Evolutionary conservation across 2,797 vertebrate species (phyloP), one percentile per base, ranked within the genome.

Genomic region (Lepidocolaptes lacrymiger): DNA sequence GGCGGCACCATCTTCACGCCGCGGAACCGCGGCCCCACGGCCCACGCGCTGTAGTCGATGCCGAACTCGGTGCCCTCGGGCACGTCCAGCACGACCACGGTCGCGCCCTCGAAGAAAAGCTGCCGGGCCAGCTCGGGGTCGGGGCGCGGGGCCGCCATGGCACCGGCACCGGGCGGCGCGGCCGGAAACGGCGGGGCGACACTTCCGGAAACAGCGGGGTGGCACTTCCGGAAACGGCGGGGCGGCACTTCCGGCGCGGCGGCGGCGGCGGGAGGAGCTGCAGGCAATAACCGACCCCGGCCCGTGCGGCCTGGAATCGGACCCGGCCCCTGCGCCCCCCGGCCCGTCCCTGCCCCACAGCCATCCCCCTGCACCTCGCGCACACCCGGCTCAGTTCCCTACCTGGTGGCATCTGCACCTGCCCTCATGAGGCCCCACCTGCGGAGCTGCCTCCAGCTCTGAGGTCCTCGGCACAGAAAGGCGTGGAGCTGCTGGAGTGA

Each of bases 1-100:
- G 99, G 99, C 1, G 99, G 99, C 71, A 99, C 98, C 99, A 99
- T 99, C 98, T 99, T 99, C 56, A 99, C 98, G 0, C 99, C 99
- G 44, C 98, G 98, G 96, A 99, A 99, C 44, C 98, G 98, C 36
- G 99, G 99, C 9, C 99, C 99, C 72, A 99, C 98, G 76, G 98
- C 97, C 99, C 99, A 99, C 41, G 97, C 98, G 96, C 99, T 99
- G 91, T 98, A 99, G 95, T 99, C 99, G 34, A 99, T 99, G 44
- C 99, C 99, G 88, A 99, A 98, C 97, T 99, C 99, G 22, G 99
- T 99, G 36, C 99, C 99, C 93, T 97, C 98, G 32, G 99, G 99
- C 46, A 99, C 98, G 10, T 98, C 99, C 52, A 99, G 96, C 85
- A 99, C 97, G 43, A 99, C 97, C 81, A 99, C 97, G 3, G 98